Percentiles rank a stretch among this genome's conserved stretches.
Evolutionary conservation across 2,888 invertebrate species (phyloP).

Genomic region (Eupithecia centaureata): DNA sequence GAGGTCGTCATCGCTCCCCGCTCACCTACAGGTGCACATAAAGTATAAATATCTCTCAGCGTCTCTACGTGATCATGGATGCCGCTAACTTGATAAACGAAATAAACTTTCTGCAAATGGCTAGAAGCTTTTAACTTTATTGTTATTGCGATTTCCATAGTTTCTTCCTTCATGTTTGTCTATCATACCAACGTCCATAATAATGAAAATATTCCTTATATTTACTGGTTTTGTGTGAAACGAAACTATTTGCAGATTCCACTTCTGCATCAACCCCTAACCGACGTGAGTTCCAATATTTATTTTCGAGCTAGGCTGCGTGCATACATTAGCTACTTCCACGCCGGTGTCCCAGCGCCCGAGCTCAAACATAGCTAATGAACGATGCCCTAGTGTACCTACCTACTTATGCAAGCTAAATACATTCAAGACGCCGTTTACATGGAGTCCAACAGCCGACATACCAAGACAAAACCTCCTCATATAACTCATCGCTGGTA

Average conservation of each 20-base stretch:
- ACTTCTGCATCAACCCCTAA: background rate
- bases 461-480: background rate
- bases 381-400: background rate
- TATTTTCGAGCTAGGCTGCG: background rate
- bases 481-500: background rate
- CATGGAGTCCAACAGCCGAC: background rate
- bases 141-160: slow-evolving; percentile 10
- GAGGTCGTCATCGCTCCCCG: background rate
- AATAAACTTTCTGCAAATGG: slow-evolving; percentile 20
- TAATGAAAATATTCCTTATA: background rate
- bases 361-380: background rate
- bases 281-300: background rate
- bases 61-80: background rate
- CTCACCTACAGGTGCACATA: background rate
- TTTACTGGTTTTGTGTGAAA: background rate
- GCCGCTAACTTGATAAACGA: slow-evolving; percentile 24
- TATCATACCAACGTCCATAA: background rate
- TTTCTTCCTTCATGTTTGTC: background rate
- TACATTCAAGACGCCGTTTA: background rate
- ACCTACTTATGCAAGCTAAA: background rate
- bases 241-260: background rate
- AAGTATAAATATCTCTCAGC: background rate
- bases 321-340: background rate
- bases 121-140: slow-evolving; percentile 28
- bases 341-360: background rate